A percentile compares a stretch with the other conserved stretches of the same genome.
These are phyloP conservation scores for Chamaedrilus cognettii DNA, from an alignment of 2,888 invertebrate species.

Conservation along the genomic window DNA sequence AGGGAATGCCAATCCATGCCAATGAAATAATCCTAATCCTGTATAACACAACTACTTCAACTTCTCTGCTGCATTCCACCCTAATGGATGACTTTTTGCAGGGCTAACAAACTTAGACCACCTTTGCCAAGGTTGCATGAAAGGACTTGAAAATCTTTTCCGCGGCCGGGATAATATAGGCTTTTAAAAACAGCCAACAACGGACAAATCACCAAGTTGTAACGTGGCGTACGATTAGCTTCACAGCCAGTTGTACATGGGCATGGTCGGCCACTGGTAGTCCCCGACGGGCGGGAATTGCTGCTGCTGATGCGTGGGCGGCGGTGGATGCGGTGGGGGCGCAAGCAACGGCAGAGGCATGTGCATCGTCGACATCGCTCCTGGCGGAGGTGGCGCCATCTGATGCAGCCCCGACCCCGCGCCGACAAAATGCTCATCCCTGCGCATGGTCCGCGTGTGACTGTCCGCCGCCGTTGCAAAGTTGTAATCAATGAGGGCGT, in stretches of 20 bases:
- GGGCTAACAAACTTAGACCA: too few relatives aligned
- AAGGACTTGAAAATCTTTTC: too few relatives aligned
- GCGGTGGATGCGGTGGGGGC: not conserved
- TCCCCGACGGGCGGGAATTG: slow-evolving; percentile 11
- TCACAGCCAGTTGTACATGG: slow-evolving; percentile 17
- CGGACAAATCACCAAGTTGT: too few relatives aligned
- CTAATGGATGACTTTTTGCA: too few relatives aligned
- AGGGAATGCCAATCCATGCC: too few relatives aligned
- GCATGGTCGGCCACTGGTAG: slow-evolving; percentile 18
- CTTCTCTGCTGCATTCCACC: too few relatives aligned
- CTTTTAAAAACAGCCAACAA: too few relatives aligned
- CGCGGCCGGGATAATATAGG: too few relatives aligned
- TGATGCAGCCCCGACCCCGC: slow-evolving; percentile 9
- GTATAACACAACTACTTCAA: too few relatives aligned
- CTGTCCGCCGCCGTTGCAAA: slow-evolving; percentile 4
- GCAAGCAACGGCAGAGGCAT: slow-evolving; percentile 11
- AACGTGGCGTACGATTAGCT: too few relatives aligned
- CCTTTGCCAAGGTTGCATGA: too few relatives aligned
- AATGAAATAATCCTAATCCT: too few relatives aligned
- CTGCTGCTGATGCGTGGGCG: slow-evolving; percentile 8
- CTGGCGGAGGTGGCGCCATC: slow-evolving; percentile 5
- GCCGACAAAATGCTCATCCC: slow-evolving; percentile 11
- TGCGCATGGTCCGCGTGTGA: slow-evolving; percentile 3
- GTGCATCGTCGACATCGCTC: slow-evolving; percentile 17
- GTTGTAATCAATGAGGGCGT: slow-evolving; percentile 10